Percentiles rank a stretch among this genome's conserved stretches.
phyloP scores from a whole-genome alignment of 2,888 invertebrate genomes.

The Tinea pellionella region DNA sequence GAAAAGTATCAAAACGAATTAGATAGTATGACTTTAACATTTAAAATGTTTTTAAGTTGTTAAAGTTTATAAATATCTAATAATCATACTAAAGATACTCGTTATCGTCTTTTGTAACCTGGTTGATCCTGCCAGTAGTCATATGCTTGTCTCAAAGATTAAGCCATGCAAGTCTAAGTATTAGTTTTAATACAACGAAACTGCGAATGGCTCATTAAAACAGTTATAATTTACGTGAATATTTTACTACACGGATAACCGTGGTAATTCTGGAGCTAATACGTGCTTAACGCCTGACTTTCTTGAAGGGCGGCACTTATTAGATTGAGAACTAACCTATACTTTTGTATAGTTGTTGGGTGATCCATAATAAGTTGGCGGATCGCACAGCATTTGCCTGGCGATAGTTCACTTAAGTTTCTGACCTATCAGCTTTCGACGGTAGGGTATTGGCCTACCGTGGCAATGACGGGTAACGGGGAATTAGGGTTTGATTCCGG shows the following conservation, averaged over 20 bases:
- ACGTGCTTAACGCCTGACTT: constrained; percentile 52
- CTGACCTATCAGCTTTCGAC: constrained; percentile 77
- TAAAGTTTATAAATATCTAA: too few relatives aligned
- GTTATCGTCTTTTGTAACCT: too few relatives aligned
- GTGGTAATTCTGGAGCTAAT: constrained; percentile 77
- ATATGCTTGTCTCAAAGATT: constrained; percentile 77
- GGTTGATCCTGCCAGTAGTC: constrained; percentile 73
- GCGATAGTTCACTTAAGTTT: constrained; percentile 73
- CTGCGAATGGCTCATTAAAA: constrained; percentile 72
- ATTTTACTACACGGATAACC: constrained; percentile 66
- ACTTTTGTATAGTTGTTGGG: constrained; percentile 43
- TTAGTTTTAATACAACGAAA: constrained; percentile 63
- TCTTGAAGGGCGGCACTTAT: constrained; percentile 36
- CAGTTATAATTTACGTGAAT: constrained; percentile 69
- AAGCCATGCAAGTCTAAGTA: constrained; percentile 76
- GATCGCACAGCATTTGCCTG: constrained; percentile 51
- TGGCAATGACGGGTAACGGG: constrained; percentile 78
- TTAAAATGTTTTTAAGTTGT: too few relatives aligned
- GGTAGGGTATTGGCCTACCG: constrained; percentile 75
- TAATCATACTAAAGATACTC: too few relatives aligned
- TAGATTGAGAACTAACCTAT: constrained; percentile 61
- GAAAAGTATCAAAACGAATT: too few relatives aligned
- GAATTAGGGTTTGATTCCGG: constrained; percentile 81
- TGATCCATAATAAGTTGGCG: constrained; percentile 53
- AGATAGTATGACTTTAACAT: too few relatives aligned